Percentiles rank a stretch among this genome's conserved stretches.
Evolutionary conservation across 1,140 invertebrate genomes (phyloP).

Genomic region (Coenobita brevimanus): DNA sequence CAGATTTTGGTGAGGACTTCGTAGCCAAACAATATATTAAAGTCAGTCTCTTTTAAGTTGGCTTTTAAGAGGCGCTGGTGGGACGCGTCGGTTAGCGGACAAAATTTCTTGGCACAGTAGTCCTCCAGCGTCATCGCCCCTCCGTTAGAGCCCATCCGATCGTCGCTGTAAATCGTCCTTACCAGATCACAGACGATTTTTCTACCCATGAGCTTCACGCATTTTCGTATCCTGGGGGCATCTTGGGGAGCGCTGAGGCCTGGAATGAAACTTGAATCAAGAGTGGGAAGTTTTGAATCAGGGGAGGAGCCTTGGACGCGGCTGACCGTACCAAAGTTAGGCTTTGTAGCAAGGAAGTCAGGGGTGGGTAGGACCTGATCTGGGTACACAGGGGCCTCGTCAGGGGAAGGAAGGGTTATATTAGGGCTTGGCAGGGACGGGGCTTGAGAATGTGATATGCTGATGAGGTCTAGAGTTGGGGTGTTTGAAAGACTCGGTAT

Average conservation of each 20-base stretch:
- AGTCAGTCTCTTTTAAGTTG: constrained; percentile 22
- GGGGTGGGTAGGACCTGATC: no score
- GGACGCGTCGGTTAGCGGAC: neutral
- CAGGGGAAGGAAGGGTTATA: no score
- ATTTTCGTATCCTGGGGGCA: neutral
- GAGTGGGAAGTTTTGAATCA: no score
- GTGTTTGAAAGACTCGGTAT: no score
- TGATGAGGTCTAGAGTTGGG: no score
- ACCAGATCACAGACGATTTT: constrained; percentile 16
- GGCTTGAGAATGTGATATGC: no score
- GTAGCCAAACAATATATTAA: constrained; percentile 23
- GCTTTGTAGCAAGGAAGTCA: no score
- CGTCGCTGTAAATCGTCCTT: constrained; percentile 17
- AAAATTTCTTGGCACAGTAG: neutral
- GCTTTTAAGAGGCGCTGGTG: neutral
- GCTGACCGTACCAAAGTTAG: no score
- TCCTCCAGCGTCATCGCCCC: constrained; percentile 21
- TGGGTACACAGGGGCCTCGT: no score
- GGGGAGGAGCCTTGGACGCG: no score
- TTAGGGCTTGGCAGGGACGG: no score
- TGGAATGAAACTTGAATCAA: neutral
- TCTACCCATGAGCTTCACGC: neutral
- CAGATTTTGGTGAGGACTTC: constrained; percentile 28
- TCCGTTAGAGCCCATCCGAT: neutral
- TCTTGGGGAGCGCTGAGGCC: neutral